phyloP scores from a whole-genome alignment of 2,797 vertebrate genomes.

The Pangasius sanitwongsei region DNA sequence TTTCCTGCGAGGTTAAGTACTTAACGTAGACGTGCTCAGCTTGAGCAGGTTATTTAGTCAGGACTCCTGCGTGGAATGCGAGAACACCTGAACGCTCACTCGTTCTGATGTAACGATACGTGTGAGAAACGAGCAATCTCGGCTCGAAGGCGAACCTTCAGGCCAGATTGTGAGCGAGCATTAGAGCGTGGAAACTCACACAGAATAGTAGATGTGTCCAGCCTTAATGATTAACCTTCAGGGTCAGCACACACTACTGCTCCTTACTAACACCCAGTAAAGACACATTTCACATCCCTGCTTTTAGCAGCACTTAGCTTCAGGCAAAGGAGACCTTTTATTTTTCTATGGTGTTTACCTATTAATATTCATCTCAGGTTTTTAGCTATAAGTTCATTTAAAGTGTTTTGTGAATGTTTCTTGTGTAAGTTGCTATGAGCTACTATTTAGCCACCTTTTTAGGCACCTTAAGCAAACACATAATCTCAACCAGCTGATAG shows the following conservation, averaged over 20 bases:
- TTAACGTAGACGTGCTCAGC: not conserved
- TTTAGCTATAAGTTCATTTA: not conserved
- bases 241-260: slow-evolving; percentile 22
- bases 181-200: slow-evolving; percentile 25
- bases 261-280: not conserved
- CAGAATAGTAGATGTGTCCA: slow-evolving; percentile 23
- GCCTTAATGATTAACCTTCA: slow-evolving; percentile 40
- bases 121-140: slow-evolving; percentile 5
- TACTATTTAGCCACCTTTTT: not conserved
- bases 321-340: not conserved
- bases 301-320: not conserved
- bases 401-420: not conserved
- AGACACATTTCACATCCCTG: not conserved
- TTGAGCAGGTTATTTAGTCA: not conserved
- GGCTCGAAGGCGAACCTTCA: not conserved
- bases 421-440: not conserved
- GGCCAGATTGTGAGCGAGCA: slow-evolving; percentile 3
- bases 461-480: not conserved
- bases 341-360: not conserved
- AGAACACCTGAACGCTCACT: not conserved
- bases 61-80: not conserved
- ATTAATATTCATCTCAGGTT: not conserved
- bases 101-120: not conserved
- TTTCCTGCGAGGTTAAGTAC: not conserved
- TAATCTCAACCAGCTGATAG: not conserved